phyloP scores from a whole-genome alignment of 2,888 invertebrate genomes.

The Hipparchia semele region DNA sequence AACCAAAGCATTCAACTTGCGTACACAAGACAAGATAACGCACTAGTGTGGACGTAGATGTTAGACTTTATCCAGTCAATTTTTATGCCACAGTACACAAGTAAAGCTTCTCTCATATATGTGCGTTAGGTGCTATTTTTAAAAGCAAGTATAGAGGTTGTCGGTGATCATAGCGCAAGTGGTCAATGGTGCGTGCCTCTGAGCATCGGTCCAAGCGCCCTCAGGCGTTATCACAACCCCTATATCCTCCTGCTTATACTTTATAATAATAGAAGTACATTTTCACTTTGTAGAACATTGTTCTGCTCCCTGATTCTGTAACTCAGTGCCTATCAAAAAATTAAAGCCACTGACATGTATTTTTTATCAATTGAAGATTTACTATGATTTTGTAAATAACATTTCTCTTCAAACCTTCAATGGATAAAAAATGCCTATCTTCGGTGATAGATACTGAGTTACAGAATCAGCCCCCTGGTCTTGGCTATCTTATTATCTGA shows the following conservation, averaged over 20 bases:
- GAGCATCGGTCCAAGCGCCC: conserved; percentile 50
- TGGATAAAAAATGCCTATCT: too few relatives aligned
- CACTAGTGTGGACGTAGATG: not conserved
- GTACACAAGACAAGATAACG: too few relatives aligned
- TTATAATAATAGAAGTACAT: conserved; percentile 27
- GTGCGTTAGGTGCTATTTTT: conserved; percentile 29
- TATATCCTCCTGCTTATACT: conserved; percentile 21
- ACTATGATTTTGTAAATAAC: too few relatives aligned
- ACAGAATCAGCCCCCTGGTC: too few relatives aligned
- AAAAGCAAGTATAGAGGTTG: conserved; percentile 11
- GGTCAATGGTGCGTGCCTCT: conserved; percentile 69
- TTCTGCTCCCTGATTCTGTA: not conserved
- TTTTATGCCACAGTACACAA: conserved; percentile 2
- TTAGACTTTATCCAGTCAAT: not conserved
- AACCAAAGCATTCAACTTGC: too few relatives aligned
- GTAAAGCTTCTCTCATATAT: conserved; percentile 24
- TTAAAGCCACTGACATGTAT: too few relatives aligned
- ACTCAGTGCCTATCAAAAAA: too few relatives aligned
- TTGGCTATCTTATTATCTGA: too few relatives aligned
- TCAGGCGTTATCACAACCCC: conserved; percentile 60
- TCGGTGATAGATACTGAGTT: too few relatives aligned
- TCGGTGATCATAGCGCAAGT: conserved; percentile 48
- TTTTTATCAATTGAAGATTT: too few relatives aligned
- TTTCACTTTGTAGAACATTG: conserved; percentile 23
- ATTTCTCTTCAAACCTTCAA: too few relatives aligned